Percentiles rank a stretch among this genome's conserved stretches.
phyloP scores from a whole-genome alignment of 2,888 invertebrate genomes.

The Drosophila pseudotalamancana region DNA sequence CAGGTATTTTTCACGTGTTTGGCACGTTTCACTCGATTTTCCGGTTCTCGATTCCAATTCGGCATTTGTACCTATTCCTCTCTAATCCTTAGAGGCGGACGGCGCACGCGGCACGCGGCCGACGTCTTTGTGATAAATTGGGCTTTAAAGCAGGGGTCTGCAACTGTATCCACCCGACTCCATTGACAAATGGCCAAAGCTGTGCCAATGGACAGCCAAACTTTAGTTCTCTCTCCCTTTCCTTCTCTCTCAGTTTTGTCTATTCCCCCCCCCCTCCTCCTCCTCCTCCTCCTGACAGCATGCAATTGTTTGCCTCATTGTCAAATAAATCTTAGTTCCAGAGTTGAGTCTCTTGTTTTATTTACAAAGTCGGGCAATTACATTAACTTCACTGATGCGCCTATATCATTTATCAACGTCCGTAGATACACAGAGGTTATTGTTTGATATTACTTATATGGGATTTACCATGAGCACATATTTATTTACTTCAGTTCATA shows the following conservation, averaged over 20 bases:
- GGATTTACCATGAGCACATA: slow-evolving; percentile 10
- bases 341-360: slow-evolving; percentile 60
- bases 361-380: slow-evolving; percentile 71
- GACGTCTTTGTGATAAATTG: slow-evolving; percentile 72
- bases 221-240: slow-evolving; percentile 17
- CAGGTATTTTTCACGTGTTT: slow-evolving; percentile 82
- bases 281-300: slow-evolving; percentile 22
- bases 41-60: slow-evolving; percentile 65
- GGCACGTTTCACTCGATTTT: slow-evolving; percentile 81
- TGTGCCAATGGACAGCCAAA: slow-evolving; percentile 61
- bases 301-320: slow-evolving; percentile 65
- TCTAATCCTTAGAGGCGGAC: slow-evolving; percentile 52
- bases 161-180: slow-evolving; percentile 34
- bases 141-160: slow-evolving; percentile 66
- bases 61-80: slow-evolving; percentile 37
- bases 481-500: slow-evolving; percentile 9
- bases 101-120: slow-evolving; percentile 61
- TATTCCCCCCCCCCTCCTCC: neutral
- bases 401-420: slow-evolving; percentile 47
- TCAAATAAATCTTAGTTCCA: slow-evolving; percentile 71
- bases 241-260: neutral
- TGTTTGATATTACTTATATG: slow-evolving; percentile 13
- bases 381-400: slow-evolving; percentile 60
- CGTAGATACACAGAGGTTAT: neutral
- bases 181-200: slow-evolving; percentile 69